Base-by-base conservation (phyloP, 2,797 vertebrate species). In the Sandelia bainsii region DNA sequence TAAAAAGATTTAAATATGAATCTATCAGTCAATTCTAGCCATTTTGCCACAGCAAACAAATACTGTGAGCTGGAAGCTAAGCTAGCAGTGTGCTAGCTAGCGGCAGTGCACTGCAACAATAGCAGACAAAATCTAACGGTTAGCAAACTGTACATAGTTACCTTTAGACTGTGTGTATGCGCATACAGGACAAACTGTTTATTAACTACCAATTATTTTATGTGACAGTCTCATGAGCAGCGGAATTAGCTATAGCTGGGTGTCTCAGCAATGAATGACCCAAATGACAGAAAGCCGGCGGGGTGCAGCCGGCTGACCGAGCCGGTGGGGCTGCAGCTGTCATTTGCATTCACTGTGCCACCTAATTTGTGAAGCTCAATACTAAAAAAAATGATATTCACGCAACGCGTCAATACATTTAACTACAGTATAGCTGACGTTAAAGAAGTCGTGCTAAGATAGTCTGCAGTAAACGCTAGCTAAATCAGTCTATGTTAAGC, bases 231-330 rank as follows among this genome's bases (percentile, higher is more conserved):
- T 11, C 45, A 37, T 3, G 12, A 58, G 45, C 22, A 3, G 39
- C 5, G 8, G 32, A 52, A 52, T 62, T 62, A 76, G 59, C 45
- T 3, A 48, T 61, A 68, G 68, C 69, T 22, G 61, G 37, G 23
- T 16, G 66, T 7, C 58, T 6, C 37, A n/a, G 73, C 71, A 77
- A 85, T 89, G 87, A 92, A 91, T 89, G 88, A 78, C 34, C 46
- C 34, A 37, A 40, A 50, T 49, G 77, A 81, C 69, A 62, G 78
- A 32, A 8, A 82, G 68, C 82, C 84, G 78, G 79, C 49, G 58
- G 83, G 79, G 63, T 57, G 78, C 51, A 61, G 52, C 62, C 52
- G 57, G 62, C 53, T 57, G 54, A 52, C 29, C 45, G 40, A 67
- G 66, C 59, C 72, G 65, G 61, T 17, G 58, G 62, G 62, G 75